A percentile compares a stretch with the other conserved stretches of the same genome.
Evolutionary conservation across 2,797 vertebrate species (phyloP).

Genomic region (Tenualosa thibaudeaui): DNA sequence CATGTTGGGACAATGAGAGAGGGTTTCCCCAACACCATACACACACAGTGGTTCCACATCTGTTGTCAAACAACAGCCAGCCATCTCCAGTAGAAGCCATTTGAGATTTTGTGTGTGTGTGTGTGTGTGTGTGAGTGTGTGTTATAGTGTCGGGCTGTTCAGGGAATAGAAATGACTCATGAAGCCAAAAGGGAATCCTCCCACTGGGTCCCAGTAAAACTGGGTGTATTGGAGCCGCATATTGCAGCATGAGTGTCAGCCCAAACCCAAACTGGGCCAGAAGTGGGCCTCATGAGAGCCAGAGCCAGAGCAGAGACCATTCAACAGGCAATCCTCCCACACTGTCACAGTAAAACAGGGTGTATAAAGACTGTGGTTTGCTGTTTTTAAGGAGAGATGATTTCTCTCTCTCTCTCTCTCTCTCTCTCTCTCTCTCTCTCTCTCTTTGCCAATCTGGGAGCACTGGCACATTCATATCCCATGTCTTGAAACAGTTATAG

Average conservation of each 20-base stretch:
- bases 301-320: neutral
- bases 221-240: neutral
- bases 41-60: neutral
- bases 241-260: neutral
- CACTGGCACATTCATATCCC: neutral
- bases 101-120: neutral
- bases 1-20: neutral
- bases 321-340: neutral
- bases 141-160: neutral
- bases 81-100: neutral
- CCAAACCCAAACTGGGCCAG: neutral
- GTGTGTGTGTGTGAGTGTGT: neutral
- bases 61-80: neutral
- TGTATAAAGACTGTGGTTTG: conserved; percentile 20
- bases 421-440: neutral
- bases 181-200: conserved; percentile 12
- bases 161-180: neutral
- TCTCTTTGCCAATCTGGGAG: neutral
- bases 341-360: neutral
- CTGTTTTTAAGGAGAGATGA: neutral
- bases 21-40: neutral
- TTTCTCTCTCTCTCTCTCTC: neutral
- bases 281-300: neutral
- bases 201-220: neutral
- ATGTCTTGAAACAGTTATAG: conserved; percentile 20